These are phyloP conservation scores for Netelia virgata DNA, from an alignment of 2,888 invertebrate genomes.

Conservation along the genomic window DNA sequence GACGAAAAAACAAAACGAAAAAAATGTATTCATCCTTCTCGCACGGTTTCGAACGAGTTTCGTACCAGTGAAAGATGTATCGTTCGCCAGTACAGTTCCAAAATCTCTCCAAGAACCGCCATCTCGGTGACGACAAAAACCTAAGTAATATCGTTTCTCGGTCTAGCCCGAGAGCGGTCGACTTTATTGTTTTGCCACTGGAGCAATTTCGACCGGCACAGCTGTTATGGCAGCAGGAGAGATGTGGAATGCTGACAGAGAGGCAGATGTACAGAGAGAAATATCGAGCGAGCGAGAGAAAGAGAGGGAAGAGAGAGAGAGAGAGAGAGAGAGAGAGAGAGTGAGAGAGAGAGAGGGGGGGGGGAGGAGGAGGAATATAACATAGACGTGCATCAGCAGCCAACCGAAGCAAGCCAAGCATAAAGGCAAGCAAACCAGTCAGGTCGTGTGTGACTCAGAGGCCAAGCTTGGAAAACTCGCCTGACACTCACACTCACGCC, in stretches of 20 bases:
- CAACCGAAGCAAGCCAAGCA: constrained; percentile 42
- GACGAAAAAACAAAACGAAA: neutral
- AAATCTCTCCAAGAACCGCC: constrained; percentile 15
- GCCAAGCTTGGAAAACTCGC: constrained; percentile 46
- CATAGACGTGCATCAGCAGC: constrained; percentile 54
- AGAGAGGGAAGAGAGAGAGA: constrained; percentile 1
- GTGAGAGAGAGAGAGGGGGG: neutral
- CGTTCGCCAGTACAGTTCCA: neutral
- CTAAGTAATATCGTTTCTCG: constrained; percentile 47
- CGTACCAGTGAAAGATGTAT: constrained; percentile 12
- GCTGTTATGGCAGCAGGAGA: constrained; percentile 68
- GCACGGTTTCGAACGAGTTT: neutral
- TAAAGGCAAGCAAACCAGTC: constrained; percentile 40
- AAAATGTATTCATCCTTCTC: constrained; percentile 1
- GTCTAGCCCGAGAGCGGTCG: constrained; percentile 40
- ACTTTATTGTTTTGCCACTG: constrained; percentile 73
- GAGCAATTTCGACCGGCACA: constrained; percentile 71
- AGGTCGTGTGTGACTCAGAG: constrained; percentile 36
- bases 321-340: constrained; percentile 7
- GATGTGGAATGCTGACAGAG: constrained; percentile 23
- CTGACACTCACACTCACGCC: constrained; percentile 35
- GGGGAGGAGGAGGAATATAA: constrained; percentile 36
- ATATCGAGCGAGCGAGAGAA: neutral
- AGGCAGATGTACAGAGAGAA: constrained; percentile 8
- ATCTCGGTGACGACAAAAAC: constrained; percentile 45